Evolutionary conservation across 2,797 vertebrate genomes (phyloP), one percentile per base, ranked within the genome.

Genomic region (Tiaroga cobitis): DNA sequence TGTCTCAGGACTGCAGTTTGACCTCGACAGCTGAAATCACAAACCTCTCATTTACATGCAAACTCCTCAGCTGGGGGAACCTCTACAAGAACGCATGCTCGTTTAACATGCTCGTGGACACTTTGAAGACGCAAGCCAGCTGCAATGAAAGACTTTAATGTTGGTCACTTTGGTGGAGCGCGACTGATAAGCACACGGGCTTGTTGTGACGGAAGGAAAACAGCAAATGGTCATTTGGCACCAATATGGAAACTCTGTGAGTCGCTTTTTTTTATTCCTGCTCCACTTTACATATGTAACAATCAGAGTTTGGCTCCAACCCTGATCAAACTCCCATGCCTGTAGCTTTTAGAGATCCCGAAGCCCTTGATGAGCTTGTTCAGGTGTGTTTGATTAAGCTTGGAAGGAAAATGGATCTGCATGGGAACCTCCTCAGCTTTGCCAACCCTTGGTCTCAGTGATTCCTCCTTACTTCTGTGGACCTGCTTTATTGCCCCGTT

Each of bases 31-130:
- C 73, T 83, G 73, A 67, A 79, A 81, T 83, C 83, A 73, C 83
- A 87, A 70, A 41, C n/a, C 75, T 80, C 85, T 86, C 46, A 51
- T 80, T 46, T 88, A 74, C 69, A 63, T 18, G 21, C 39, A 34
- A 29, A 54, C 34, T 67, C 77, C 73, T 82, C n/a, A 51, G 63
- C 77, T 73, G 77, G 54, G 82, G 51, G 76, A 85, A 80, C 5
- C 24, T 87, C 77, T 81, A 37, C 80, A 86, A 68, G 63, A 83
- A 78, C 85, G 81, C 87, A 81, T 41, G 73, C 88, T 91, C 43
- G 41, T 49, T 65, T 82, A 88, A 77, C 90, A 37, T 2, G 29
- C 29, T 29, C 86, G 67, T 89, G 85, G 90, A 83, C 82, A 87
- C 85, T 70, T 39, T 72, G 80, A 72, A 59, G 24, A 41, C 43